Base-by-base conservation (phyloP, 2,113 vertebrate genomes). In the Rana temporaria region DNA sequence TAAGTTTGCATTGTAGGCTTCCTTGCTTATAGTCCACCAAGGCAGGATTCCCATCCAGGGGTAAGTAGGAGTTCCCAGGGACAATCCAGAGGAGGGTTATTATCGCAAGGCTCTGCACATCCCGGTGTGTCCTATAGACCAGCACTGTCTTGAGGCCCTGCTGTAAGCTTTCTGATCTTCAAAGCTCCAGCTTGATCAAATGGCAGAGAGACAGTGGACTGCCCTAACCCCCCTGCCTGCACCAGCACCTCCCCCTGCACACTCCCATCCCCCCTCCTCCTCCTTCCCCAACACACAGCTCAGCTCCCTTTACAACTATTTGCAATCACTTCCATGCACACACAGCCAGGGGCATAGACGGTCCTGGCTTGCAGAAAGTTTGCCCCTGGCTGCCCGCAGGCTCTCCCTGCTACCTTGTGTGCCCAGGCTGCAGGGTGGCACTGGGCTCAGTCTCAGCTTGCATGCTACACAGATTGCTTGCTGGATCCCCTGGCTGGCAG, bases 81-180 rank as follows among this genome's bases (percentile, higher is more conserved):
- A 82, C 86, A 85, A 90, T 89, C 88, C 90, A 34, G 52, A 26
- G 81, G 62, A 11, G 42, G 87, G 6, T 75, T 30, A 74, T 34
- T 34, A 38, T 38, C 4, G 4, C 17, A 38, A 60, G 56, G 17
- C 24, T 60, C 55, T 15, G 70, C 24, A 84, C 84, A 67, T 24
- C 84, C 77, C 62, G 24, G 63, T 52, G 63, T 52, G 67, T 82
- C 79, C 84, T 73, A 73, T 79, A 75, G 64, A 84, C 26, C 84
- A 78, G 84, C 85, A 89, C 91, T 87, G 88, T 84, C 56, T 52
- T n/a, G 84, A 85, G 89, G 89, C 80, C 86, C 89, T 84, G 88
- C 75, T 86, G 86, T 88, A 89, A 89, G 91, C 87, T 91, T 89
- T 91, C 89, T 90, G 92, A 92, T 93, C 91, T 90, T 91, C 91